Evolutionary conservation across 2,113 vertebrate genomes (phyloP).

Genomic region (Canis aureus): DNA sequence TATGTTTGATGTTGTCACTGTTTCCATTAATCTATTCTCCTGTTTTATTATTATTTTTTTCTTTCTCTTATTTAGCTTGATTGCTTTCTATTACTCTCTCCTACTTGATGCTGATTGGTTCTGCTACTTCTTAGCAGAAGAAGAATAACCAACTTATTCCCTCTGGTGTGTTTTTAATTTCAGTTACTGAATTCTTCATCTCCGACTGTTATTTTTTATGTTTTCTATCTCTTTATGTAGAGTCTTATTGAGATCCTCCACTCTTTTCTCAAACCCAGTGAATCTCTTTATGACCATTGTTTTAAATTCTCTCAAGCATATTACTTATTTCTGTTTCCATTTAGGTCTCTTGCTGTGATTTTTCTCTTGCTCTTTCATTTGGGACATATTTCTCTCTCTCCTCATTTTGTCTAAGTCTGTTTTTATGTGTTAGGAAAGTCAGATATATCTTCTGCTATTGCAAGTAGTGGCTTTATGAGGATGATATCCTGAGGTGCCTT

Average conservation of each 20-base stretch:
- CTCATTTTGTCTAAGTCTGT: not conserved
- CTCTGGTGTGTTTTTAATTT: not conserved
- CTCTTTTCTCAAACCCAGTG: not conserved
- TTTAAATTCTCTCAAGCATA: not conserved
- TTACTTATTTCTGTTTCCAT: not conserved
- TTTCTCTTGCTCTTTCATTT: not conserved
- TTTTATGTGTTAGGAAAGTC: not conserved
- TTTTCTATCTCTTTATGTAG: not conserved
- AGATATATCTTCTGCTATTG: not conserved
- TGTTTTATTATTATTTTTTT: not conserved
- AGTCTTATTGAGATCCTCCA: not conserved
- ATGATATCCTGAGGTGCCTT: not conserved
- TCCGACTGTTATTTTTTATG: not conserved
- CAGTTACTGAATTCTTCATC: not conserved
- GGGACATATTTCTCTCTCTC: not conserved
- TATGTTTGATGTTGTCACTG: not conserved
- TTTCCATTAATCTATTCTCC: not conserved
- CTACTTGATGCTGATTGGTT: not conserved
- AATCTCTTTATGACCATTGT: not conserved
- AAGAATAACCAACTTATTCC: not conserved
- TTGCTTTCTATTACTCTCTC: not conserved
- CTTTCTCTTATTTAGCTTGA: not conserved
- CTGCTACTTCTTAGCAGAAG: not conserved
- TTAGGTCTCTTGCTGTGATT: not conserved
- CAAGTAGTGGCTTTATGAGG: not conserved